Evolutionary conservation across 2,113 vertebrate species (phyloP).

Genomic region (Tragelaphus imberbis): DNA sequence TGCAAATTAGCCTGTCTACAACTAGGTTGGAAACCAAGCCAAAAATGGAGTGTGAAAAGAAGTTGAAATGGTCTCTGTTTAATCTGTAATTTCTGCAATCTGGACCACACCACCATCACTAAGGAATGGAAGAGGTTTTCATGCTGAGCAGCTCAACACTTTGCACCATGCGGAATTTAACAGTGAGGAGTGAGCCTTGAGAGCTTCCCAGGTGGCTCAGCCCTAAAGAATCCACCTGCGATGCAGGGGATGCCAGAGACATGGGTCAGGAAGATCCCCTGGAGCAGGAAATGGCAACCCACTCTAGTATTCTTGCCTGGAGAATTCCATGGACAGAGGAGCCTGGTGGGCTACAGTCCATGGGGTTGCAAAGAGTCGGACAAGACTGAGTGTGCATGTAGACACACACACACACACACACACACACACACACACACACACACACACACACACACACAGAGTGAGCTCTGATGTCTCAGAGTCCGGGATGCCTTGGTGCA

Average conservation of each 20-base stretch:
- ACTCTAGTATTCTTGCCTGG: background rate
- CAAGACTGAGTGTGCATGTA: background rate
- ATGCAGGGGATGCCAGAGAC: background rate
- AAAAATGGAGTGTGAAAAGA: conserved; percentile 41
- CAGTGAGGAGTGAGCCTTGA: background rate
- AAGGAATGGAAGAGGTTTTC: background rate
- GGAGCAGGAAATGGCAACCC: background rate
- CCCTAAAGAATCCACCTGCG: background rate
- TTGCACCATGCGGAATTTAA: background rate
- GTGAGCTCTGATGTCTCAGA: background rate
- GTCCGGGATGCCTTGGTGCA: background rate
- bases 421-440: background rate
- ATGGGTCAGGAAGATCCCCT: accelerated
- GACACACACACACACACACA: background rate
- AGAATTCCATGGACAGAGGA: background rate
- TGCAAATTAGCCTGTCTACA: conserved; percentile 61
- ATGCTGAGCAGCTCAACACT: background rate
- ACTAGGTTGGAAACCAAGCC: conserved; percentile 38
- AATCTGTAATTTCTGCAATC: conserved; percentile 5
- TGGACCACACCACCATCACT: background rate
- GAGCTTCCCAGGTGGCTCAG: background rate
- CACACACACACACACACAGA: background rate
- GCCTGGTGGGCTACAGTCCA: background rate
- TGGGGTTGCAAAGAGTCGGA: background rate
- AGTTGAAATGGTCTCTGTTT: background rate